These are phyloP conservation scores for Agonopterix heracliana DNA, from an alignment of 2,888 invertebrate genomes.

Conservation along the genomic window DNA sequence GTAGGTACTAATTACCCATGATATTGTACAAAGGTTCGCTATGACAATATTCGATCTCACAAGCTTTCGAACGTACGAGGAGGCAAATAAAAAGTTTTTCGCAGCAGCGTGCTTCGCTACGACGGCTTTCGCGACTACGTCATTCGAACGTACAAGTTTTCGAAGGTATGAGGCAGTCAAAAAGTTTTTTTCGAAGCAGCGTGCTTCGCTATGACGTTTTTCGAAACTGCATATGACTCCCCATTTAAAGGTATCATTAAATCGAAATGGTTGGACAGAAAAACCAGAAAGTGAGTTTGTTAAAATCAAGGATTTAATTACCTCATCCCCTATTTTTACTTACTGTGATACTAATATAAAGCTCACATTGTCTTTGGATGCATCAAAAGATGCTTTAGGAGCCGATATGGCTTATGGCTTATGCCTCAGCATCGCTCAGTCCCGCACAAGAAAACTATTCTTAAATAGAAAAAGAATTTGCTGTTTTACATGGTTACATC, in stretches of 20 bases:
- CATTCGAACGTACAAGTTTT: too few species aligned
- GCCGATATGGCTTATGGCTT: not conserved
- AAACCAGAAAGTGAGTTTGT: constrained; percentile 17
- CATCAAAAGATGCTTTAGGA: not conserved
- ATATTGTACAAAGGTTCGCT: too few species aligned
- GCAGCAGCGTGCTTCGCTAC: too few species aligned
- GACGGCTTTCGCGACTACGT: too few species aligned
- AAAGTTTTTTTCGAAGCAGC: too few species aligned
- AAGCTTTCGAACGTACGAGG: too few species aligned
- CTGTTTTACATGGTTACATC: constrained; percentile 12
- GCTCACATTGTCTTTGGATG: not conserved
- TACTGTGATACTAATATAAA: not conserved
- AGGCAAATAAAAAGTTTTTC: too few species aligned
- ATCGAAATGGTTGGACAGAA: constrained; percentile 21
- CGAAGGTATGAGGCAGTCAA: too few species aligned
- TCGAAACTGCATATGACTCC: too few species aligned
- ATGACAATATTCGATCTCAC: too few species aligned
- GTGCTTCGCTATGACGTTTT: too few species aligned
- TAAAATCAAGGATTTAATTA: constrained; percentile 11
- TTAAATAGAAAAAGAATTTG: constrained; percentile 6
- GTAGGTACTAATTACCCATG: too few species aligned
- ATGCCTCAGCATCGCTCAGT: not conserved
- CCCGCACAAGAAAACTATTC: constrained; percentile 1
- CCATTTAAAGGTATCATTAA: constrained; percentile 21
- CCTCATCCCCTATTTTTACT: not conserved